Evolutionary conservation across 2,797 vertebrate genomes (phyloP), one percentile per base, ranked within the genome.

Genomic region (Corythornis leucogaster): DNA sequence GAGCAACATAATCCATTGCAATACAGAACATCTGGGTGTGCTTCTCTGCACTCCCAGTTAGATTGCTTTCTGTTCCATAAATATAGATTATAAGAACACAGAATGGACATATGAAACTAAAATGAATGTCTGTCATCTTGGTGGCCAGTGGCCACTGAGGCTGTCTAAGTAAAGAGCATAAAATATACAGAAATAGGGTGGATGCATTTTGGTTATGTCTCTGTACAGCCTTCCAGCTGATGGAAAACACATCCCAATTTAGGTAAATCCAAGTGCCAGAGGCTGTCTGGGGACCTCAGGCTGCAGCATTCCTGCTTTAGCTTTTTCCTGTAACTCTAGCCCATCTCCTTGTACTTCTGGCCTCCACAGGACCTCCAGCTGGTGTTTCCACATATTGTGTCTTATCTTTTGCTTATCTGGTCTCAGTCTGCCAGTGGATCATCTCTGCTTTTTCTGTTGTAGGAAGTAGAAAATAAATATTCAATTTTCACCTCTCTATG

Each of bases 11-110:
- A 69, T 19, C 31, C 51, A 19, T 28, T 81, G 63, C 58, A 75
- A 19, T 40, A 12, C 1, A 10, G 30, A 42, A 3, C 9, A 26
- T 24, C 30, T 50, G 5, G 0, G 0, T 22, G 20, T 22, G 20
- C 17, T 74, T 46, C 26, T 69, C 33, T 76, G 59, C 7, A 2
- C 24, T 25, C 30, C 11, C 42, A 26, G 4, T 18, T 14, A 7
- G 2, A 55, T 84, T n/a, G 15, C 73, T 54, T 86, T 57, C 28
- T 75, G 6, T 30, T 69, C 51, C 40, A 21, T 21, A 33, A 74
- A 62, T 18, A 3, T 6, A 77, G 43, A 85, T 10, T 53, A 11
- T 8, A 43, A 43, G 35, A 73, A 22, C 12, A 19, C 7, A 9
- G 75, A 50, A n/a, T 13, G n/a, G 25, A 21, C 3, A 12, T 9